A percentile compares a stretch with the other conserved stretches of the same genome.
These are phyloP conservation scores for Trogon surrucura DNA, from an alignment of 2,113 vertebrate genomes.

Conservation along the genomic window DNA sequence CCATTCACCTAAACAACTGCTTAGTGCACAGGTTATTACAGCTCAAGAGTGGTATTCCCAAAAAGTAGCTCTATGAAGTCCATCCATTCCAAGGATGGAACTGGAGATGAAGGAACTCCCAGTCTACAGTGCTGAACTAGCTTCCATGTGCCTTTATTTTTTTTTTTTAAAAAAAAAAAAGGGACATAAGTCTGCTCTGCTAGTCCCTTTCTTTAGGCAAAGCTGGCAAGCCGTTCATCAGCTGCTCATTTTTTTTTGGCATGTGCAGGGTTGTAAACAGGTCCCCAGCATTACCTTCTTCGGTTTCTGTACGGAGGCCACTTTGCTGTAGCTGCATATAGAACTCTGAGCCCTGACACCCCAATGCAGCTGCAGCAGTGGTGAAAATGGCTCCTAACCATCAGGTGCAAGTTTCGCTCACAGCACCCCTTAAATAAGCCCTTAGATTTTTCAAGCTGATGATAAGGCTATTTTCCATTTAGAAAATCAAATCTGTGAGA, in stretches of 20 bases:
- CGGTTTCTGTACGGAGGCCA: not conserved
- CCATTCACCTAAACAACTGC: not conserved
- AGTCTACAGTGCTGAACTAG: not conserved
- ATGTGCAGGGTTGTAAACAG: not conserved
- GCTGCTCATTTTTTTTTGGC: not conserved
- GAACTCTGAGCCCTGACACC: not conserved
- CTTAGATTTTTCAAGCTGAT: not conserved
- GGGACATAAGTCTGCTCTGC: not conserved
- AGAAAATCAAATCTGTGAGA: not conserved
- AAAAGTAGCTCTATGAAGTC: not conserved
- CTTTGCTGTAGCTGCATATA: not conserved
- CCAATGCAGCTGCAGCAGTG: not conserved
- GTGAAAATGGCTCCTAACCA: not conserved
- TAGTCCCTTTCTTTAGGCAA: not conserved
- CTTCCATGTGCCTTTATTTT: not conserved
- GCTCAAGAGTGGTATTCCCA: not conserved
- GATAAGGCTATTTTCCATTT: not conserved
- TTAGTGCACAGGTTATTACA: not conserved
- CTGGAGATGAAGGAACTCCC: not conserved
- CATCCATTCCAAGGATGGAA: not conserved
- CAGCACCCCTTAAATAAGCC: not conserved
- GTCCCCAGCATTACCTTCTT: not conserved
- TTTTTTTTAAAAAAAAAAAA: not conserved
- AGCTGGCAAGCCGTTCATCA: not conserved
- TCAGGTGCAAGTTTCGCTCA: slow-evolving; percentile 58